These are phyloP conservation scores for Prionailurus viverrinus DNA, from an alignment of 2,113 vertebrate genomes.

Conservation along the genomic window DNA sequence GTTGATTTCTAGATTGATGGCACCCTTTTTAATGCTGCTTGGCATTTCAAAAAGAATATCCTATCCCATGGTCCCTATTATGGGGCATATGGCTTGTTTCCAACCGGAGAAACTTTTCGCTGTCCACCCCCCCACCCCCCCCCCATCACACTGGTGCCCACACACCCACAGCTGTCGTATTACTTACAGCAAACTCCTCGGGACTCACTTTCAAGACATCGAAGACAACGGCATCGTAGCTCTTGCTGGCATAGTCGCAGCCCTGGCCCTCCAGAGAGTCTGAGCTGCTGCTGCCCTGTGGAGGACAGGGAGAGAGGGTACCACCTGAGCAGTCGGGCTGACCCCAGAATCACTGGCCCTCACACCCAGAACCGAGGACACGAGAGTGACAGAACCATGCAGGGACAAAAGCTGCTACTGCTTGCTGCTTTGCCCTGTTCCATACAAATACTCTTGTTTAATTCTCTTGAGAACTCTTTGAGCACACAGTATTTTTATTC, in stretches of 20 bases:
- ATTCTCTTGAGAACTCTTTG: background rate
- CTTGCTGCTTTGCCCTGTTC: rapidly evolving
- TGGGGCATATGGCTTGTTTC: background rate
- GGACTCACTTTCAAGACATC: constrained; percentile 98
- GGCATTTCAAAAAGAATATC: background rate
- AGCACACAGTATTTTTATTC: background rate
- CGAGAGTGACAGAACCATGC: rapidly evolving
- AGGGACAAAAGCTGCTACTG: background rate
- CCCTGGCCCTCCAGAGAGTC: constrained; percentile 96
- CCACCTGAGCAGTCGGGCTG: background rate
- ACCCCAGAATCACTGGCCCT: background rate
- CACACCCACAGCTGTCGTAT: background rate
- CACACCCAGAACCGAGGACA: background rate
- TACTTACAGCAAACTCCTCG: constrained; percentile 98
- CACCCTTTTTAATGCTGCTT: background rate
- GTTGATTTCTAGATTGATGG: background rate
- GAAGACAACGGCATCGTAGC: constrained; percentile 97
- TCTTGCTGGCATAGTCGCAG: constrained; percentile 95
- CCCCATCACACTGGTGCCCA: background rate
- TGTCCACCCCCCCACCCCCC: no score
- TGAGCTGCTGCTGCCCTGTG: constrained; percentile 96
- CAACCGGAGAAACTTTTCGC: background rate
- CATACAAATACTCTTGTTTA: background rate
- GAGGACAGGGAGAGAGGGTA: background rate
- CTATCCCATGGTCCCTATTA: background rate